Evolutionary conservation across 2,888 invertebrate species (phyloP).

Genomic region (Noctua janthe): DNA sequence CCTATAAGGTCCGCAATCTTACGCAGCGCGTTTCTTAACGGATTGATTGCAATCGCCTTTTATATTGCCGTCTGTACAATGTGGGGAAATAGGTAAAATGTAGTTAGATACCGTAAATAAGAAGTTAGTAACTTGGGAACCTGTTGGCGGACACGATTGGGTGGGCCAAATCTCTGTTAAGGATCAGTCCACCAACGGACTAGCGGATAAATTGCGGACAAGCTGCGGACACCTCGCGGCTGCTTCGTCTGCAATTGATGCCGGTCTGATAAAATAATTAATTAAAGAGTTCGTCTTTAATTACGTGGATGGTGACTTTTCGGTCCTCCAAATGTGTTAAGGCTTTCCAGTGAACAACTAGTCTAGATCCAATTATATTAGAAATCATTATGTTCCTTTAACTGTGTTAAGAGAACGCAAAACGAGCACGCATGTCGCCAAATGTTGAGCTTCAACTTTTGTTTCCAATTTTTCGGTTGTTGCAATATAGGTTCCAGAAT

Average conservation of each 20-base stretch:
- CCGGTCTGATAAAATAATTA: background rate
- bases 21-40: constrained; percentile 27
- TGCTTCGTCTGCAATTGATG: background rate
- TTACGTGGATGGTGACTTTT: background rate
- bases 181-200: background rate
- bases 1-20: constrained; percentile 60
- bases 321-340: too few species aligned
- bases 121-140: background rate
- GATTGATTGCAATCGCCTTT: constrained; percentile 52
- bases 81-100: constrained; percentile 21
- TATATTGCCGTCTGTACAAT: constrained; percentile 28
- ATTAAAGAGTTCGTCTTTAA: background rate
- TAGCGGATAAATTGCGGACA: background rate
- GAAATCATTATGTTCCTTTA: background rate
- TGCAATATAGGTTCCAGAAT: constrained; percentile 6
- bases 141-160: too few species aligned
- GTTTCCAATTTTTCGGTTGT: background rate
- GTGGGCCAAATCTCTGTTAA: background rate
- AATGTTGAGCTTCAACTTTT: background rate
- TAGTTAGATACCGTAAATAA: background rate
- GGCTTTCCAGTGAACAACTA: too few species aligned
- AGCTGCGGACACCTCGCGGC: background rate
- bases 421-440: background rate
- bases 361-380: background rate
- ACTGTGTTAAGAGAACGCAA: background rate